Conservation (phyloP, 2,888 invertebrate genomes). For the Drosophila paramelanica region DNA sequence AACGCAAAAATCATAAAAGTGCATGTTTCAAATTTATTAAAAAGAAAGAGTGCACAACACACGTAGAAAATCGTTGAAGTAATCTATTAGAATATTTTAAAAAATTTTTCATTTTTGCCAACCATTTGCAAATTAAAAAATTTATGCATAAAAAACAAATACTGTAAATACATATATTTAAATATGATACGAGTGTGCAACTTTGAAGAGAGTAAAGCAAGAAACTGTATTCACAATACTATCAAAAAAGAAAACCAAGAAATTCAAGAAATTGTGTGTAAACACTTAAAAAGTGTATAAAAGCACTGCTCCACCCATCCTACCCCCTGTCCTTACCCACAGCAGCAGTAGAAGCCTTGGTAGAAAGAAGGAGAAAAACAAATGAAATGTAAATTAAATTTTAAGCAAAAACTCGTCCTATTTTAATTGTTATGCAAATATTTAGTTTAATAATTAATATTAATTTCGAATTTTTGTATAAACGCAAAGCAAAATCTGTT, state of each 20-base stretch:
- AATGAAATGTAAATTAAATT: conserved; percentile 34
- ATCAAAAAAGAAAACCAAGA: conserved; percentile 14
- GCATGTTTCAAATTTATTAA: conserved; percentile 63
- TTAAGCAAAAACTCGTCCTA: conserved; percentile 69
- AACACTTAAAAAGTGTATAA: conserved; percentile 33
- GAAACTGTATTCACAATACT: conserved; percentile 9
- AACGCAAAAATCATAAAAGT: conserved; percentile 40
- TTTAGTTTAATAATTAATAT: conserved; percentile 64
- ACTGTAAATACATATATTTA: conserved; percentile 58
- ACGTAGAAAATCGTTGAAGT: conserved; percentile 69
- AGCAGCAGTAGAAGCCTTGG: conserved; percentile 10
- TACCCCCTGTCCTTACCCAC: conserved; percentile 3
- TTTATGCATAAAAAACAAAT: conserved; percentile 18
- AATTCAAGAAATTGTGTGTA: conserved; percentile 11
- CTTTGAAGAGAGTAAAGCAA: conserved; percentile 21
- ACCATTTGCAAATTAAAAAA: conserved; percentile 14
- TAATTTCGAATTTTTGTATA: conserved; percentile 52
- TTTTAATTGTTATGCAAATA: conserved; percentile 68
- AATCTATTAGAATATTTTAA: conserved; percentile 65
- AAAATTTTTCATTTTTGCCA: conserved; percentile 19
- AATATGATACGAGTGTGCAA: conserved; percentile 59
- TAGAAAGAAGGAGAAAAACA: conserved; percentile 9
- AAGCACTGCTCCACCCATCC: background rate
- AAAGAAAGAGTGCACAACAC: conserved; percentile 21
- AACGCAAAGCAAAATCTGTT: conserved; percentile 74